Base-by-base conservation (phyloP, 2,888 invertebrate genomes). In the Lepidocyrtoides sp. region DNA sequence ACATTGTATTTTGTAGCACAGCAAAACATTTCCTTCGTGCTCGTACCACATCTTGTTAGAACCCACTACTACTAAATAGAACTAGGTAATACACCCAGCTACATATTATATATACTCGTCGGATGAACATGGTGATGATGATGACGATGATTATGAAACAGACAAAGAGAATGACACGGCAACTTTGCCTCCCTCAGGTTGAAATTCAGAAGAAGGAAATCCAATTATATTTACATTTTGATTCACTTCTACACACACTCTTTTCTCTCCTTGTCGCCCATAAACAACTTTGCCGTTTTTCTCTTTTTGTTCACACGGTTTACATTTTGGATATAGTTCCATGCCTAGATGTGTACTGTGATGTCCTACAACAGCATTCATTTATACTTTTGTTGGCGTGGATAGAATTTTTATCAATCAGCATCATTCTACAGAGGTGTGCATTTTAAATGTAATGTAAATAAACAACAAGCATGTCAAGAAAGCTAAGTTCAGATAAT, bases 161-260 rank as follows among this genome's bases (percentile, higher is more conserved):
- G 48, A 77, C 51, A 77, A 51, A 10, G 51, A 83, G 83, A 54
- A 36, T 86, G 91, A 91, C 85, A 91, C 72, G 85, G 84, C 77
- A 77, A 82, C 51, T 82, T 83, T 91, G 32, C 60, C 82, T 82
- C 87, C 87, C 87, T 51, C 86, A 82, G 86, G 91, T 82, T 60
- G 91, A 36, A 82, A 57, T 82, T 60, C 72, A 63, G 29, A 20
- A 41, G 63, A 79, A 79, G 82, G 83, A 91, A 91, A 91, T 91
- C 87, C 91, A 91, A 91, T 91, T 91, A 91, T 87, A 91, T 91
- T 91, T 91, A 91, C 91, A 87, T 91, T 91, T 91, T 91, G 91
- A 91, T 91, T 91, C 84, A 63, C 75, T 77, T 20, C 82, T 29
- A 44, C 75, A 14, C 20, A 5, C 8, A 72, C 66, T 4, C n/a